Evolutionary conservation across 2,797 vertebrate species (phyloP).

Genomic region (Spinibarbus caldwelli): DNA sequence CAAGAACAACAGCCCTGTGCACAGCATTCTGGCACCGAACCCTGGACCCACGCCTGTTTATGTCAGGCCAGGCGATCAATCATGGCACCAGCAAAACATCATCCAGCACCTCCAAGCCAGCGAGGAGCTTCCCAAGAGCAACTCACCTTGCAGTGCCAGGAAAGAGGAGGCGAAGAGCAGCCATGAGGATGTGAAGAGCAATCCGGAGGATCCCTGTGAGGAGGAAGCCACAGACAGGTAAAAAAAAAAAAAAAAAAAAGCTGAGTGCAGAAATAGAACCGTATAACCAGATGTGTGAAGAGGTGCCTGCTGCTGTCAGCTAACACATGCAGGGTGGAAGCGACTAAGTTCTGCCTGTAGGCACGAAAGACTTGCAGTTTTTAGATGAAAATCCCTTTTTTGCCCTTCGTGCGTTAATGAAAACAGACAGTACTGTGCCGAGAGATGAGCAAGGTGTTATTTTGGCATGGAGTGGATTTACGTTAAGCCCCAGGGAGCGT

Average conservation of each 20-base stretch:
- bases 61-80: constrained; percentile 82
- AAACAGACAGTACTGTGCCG: constrained; percentile 11
- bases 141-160: constrained; percentile 72
- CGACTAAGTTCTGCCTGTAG: constrained; percentile 36
- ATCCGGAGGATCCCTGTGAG: constrained; percentile 80
- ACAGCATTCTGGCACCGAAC: constrained; percentile 86
- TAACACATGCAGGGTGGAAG: constrained; percentile 51
- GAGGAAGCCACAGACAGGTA: constrained; percentile 90
- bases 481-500: constrained; percentile 25
- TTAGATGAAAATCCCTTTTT: constrained; percentile 26
- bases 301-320: constrained; percentile 42
- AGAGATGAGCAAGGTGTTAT: constrained; percentile 42
- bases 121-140: constrained; percentile 81
- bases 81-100: constrained; percentile 87
- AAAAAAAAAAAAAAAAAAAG: constrained; percentile 69
- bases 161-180: constrained; percentile 79
- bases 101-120: constrained; percentile 82
- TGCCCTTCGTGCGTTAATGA: constrained; percentile 22
- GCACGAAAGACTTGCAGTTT: constrained; percentile 24
- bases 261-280: constrained; percentile 48
- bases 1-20: constrained; percentile 90
- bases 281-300: constrained; percentile 36
- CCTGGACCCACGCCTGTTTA: constrained; percentile 83
- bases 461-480: constrained; percentile 39
- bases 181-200: constrained; percentile 81